These are phyloP conservation scores for Bombus impatiens DNA, from an alignment of 1,140 invertebrate species.

Conservation along the genomic window DNA sequence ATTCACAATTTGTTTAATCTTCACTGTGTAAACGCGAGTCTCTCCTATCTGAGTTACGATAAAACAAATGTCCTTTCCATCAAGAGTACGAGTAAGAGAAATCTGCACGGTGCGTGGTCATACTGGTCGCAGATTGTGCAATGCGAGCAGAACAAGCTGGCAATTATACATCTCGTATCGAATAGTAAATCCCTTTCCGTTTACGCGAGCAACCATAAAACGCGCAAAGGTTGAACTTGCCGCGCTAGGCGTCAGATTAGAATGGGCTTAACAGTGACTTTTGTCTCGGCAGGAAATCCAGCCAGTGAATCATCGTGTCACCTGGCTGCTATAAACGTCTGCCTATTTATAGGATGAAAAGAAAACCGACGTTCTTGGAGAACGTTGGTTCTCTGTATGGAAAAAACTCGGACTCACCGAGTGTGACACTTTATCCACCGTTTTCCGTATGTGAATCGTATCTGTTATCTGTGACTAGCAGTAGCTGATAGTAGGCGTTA, in stretches of 20 bases:
- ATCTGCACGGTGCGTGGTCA: too few species aligned
- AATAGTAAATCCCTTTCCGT: background rate
- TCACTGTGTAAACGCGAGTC: too few species aligned
- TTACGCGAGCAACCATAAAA: background rate
- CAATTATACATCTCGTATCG: too few species aligned
- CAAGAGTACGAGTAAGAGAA: too few species aligned
- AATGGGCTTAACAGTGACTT: slow-evolving; percentile 26
- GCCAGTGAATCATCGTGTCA: slow-evolving; percentile 56
- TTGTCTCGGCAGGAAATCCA: slow-evolving; percentile 52
- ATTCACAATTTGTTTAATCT: too few species aligned
- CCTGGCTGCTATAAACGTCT: slow-evolving; percentile 51
- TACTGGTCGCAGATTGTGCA: too few species aligned
- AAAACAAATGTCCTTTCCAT: too few species aligned
- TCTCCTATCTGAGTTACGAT: too few species aligned
- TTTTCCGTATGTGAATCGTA: background rate
- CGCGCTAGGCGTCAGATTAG: background rate
- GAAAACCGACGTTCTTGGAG: slow-evolving; percentile 56
- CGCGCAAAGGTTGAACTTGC: background rate
- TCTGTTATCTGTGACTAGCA: background rate
- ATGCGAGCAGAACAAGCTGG: too few species aligned
- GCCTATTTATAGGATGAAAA: slow-evolving; percentile 63
- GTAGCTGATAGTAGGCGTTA: background rate
- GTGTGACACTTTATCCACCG: background rate
- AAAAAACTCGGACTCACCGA: slow-evolving; percentile 29
- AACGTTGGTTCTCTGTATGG: slow-evolving; percentile 48